Percentiles rank a stretch among this genome's conserved stretches.
Evolutionary conservation across 2,888 invertebrate species (phyloP).

Genomic region (Griposia aprilina): DNA sequence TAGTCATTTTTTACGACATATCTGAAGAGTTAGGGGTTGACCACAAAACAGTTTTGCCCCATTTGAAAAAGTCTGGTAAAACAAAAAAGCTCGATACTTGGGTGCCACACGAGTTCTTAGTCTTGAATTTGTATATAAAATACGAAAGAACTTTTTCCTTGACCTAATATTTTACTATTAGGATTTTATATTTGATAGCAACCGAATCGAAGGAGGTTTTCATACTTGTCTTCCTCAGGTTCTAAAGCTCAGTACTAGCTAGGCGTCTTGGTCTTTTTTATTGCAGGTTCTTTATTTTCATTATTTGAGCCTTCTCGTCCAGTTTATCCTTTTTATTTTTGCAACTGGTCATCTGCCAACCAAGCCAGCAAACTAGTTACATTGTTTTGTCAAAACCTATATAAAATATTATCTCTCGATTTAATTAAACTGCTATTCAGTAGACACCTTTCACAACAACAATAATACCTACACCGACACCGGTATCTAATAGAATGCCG

Average conservation of each 20-base stretch:
- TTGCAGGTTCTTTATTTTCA: background rate
- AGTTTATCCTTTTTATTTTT: background rate
- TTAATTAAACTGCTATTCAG: slow-evolving; percentile 4
- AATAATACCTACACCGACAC: slow-evolving; percentile 23
- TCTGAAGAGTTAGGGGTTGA: no score
- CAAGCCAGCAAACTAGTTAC: no score
- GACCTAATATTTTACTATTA: slow-evolving; percentile 6
- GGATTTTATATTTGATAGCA: background rate
- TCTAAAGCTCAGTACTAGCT: background rate
- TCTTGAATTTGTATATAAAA: no score
- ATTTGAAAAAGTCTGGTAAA: no score
- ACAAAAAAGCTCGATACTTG: no score
- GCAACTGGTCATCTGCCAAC: background rate
- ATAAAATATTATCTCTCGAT: background rate
- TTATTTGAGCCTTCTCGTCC: background rate
- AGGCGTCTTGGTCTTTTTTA: background rate
- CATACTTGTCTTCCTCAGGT: background rate
- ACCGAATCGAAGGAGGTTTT: background rate
- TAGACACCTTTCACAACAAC: slow-evolving; percentile 40
- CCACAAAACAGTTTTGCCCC: no score
- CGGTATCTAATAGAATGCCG: slow-evolving; percentile 30
- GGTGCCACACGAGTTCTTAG: no score
- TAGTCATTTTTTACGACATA: no score
- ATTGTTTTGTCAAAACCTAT: slow-evolving; percentile 9
- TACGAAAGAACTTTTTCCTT: no score